Base-by-base conservation (phyloP, 1,140 invertebrate genomes). In the Lordiphosa mommai region DNA sequence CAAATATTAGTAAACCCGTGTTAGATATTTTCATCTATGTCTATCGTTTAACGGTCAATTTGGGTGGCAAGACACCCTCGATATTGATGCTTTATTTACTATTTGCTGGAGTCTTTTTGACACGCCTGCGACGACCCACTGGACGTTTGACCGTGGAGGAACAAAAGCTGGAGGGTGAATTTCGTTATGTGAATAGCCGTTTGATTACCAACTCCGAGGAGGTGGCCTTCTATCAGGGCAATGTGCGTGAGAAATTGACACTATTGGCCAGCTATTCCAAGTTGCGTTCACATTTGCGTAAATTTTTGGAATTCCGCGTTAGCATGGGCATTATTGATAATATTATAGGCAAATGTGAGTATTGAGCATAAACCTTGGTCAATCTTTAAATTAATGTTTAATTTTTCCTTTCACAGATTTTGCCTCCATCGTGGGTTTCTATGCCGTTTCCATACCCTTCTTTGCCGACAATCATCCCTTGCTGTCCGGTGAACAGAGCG, bases 201-300 rank as follows among this genome's bases (percentile, higher is more conserved):
- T 90, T 99, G 3, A 99, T 99, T 36, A 97, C 97, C 0, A 99
- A 99, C 89, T 97, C 97, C 12, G 98, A 99, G 90, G 98, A 99
- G 91, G 82, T 99, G 59, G 98, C 98, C 2, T 99, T 99, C 90
- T 99, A 99, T 89, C 92, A 97, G 90, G 97, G 97, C 68, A 97
- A 97, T 77, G 91, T 91, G 37, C 92, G 96, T 29, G 98, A 99
- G 89, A 96, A 97, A 88, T 89, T 94, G 12, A 99, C 95, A 0
- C 90, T 99, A 3, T 88, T 98, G 49, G 92, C 94, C 9, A 96
- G 96, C 76, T 99, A 98, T 88, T 92, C 95, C 55, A 97, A 96
- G 91, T 90, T 99, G 85, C 95, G 97, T 68, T 92, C 92, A 14
- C 98, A 99, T 90, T 89, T 99, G 50, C 91, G 95, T 52, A 95